These are phyloP conservation scores for Irena cyanogastra DNA, from an alignment of 2,113 vertebrate genomes.

Conservation along the genomic window DNA sequence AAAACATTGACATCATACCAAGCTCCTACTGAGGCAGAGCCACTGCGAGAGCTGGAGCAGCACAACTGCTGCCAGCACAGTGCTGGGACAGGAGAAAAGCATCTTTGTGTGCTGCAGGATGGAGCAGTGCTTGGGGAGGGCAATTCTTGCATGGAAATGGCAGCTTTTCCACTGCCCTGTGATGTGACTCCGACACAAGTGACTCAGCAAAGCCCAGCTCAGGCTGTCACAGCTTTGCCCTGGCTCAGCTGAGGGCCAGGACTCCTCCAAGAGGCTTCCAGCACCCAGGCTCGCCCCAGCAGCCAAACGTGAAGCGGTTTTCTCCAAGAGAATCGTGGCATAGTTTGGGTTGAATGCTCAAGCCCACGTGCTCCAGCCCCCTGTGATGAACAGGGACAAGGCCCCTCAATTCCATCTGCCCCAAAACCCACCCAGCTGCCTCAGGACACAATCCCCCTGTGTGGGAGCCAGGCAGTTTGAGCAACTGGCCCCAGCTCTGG, in stretches of 20 bases:
- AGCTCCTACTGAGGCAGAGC: slow-evolving; percentile 63
- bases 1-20: slow-evolving; percentile 81
- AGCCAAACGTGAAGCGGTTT: fast-evolving
- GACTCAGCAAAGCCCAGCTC: not conserved
- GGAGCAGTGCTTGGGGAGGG: not conserved
- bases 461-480: not conserved
- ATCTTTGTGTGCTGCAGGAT: not conserved
- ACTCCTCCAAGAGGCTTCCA: not conserved
- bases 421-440: not conserved
- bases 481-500: not conserved
- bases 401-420: not conserved
- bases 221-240: not conserved
- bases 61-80: not conserved
- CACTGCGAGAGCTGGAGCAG: fast-evolving
- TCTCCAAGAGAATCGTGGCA: no score
- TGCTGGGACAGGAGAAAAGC: not conserved
- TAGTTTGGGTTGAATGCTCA: not conserved
- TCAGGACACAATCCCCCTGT: not conserved
- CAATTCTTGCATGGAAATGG: not conserved
- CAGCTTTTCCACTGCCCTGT: not conserved
- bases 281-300: no score
- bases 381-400: not conserved
- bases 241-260: not conserved
- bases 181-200: not conserved
- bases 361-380: not conserved